Evolutionary conservation across 2,888 invertebrate species (phyloP).

Genomic region (Periphyllus acericola): DNA sequence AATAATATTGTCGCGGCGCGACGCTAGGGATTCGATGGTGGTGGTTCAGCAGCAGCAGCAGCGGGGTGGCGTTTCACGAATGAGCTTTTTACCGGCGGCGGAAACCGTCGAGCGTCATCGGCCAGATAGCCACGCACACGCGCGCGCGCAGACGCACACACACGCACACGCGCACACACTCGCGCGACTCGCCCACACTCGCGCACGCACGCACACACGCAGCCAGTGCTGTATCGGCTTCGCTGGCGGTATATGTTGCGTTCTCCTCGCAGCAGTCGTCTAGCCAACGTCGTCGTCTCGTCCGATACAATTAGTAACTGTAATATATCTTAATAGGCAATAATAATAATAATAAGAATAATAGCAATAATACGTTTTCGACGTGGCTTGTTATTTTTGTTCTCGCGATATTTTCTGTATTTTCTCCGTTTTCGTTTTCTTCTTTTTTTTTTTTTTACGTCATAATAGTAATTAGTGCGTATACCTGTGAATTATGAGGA

Average conservation of each 20-base stretch:
- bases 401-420: not conserved
- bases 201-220: not conserved
- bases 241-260: not conserved
- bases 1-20: not conserved
- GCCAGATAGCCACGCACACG: not conserved
- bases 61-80: conserved; percentile 40
- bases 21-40: not conserved
- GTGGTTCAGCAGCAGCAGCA: not conserved
- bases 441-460: too few species aligned
- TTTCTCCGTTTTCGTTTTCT: not conserved
- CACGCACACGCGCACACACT: not conserved
- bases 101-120: conserved; percentile 6
- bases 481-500: too few species aligned
- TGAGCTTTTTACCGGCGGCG: conserved; percentile 37
- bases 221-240: conserved; percentile 8
- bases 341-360: too few species aligned
- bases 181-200: not conserved
- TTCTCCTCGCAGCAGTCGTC: not conserved
- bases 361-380: not conserved
- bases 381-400: not conserved
- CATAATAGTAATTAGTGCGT: too few species aligned
- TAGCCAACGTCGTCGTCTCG: not conserved
- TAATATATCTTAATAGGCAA: too few species aligned
- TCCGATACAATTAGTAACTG: too few species aligned
- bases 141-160: not conserved